Conservation (phyloP, 2,888 invertebrate genomes). For the Onthophagus sagittarius region DNA sequence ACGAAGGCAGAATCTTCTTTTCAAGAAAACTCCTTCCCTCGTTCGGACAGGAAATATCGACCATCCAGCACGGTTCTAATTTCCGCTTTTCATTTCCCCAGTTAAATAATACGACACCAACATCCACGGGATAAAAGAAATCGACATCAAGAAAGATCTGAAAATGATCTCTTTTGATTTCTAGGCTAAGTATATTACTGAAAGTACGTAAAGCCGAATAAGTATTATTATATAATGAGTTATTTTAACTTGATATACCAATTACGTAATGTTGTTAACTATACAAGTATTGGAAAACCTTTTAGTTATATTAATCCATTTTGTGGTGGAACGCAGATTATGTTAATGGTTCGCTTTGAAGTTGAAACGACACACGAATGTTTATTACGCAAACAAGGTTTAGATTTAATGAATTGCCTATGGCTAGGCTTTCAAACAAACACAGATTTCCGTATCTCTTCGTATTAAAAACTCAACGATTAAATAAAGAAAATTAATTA, state of each 20-base stretch:
- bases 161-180: not conserved
- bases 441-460: not conserved
- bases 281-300: not conserved
- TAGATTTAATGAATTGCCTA: not conserved
- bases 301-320: not conserved
- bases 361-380: not conserved
- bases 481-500: too few relatives aligned
- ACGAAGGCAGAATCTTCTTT: not conserved
- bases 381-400: not conserved
- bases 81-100: constrained; percentile 5
- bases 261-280: not conserved
- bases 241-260: not conserved
- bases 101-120: not conserved
- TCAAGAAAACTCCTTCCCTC: not conserved
- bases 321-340: not conserved
- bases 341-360: not conserved
- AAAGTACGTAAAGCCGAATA: too few relatives aligned
- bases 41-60: constrained; percentile 4
- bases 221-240: too few relatives aligned
- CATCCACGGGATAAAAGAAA: not conserved
- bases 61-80: not conserved
- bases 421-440: not conserved
- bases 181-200: too few relatives aligned
- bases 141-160: not conserved
- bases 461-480: not conserved